These are phyloP conservation scores for Gallinago solitaria DNA, from an alignment of 2,797 vertebrate species.

Conservation along the genomic window DNA sequence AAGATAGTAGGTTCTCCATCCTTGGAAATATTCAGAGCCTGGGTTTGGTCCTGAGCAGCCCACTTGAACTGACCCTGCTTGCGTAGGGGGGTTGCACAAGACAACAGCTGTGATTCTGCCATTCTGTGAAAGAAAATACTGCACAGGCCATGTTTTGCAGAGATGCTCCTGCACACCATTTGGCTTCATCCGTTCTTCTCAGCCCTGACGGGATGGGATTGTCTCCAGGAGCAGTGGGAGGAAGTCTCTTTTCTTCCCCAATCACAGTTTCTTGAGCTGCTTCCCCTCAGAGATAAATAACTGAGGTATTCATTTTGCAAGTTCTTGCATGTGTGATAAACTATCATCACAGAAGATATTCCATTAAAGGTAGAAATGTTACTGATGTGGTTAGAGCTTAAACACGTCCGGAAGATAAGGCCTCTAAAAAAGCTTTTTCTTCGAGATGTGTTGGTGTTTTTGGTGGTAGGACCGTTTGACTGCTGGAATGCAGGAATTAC, in stretches of 20 bases:
- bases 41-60: neutral
- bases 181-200: neutral
- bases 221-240: neutral
- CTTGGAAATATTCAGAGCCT: neutral
- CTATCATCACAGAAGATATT: neutral
- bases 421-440: neutral
- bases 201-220: neutral
- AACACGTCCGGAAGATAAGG: neutral
- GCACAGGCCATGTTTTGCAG: neutral
- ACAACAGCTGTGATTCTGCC: neutral
- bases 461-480: neutral
- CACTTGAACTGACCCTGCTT: neutral
- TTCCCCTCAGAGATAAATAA: neutral
- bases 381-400: neutral
- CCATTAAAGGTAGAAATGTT: neutral
- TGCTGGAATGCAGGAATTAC: neutral
- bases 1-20: neutral
- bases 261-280: neutral
- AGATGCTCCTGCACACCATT: rapidly evolving
- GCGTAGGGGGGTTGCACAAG: neutral
- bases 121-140: neutral
- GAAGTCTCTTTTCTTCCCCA: neutral
- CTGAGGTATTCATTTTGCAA: neutral
- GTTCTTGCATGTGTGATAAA: neutral
- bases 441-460: neutral